Conservation (phyloP, 2,113 vertebrate genomes). For the Psammodynastes pulverulentus region DNA sequence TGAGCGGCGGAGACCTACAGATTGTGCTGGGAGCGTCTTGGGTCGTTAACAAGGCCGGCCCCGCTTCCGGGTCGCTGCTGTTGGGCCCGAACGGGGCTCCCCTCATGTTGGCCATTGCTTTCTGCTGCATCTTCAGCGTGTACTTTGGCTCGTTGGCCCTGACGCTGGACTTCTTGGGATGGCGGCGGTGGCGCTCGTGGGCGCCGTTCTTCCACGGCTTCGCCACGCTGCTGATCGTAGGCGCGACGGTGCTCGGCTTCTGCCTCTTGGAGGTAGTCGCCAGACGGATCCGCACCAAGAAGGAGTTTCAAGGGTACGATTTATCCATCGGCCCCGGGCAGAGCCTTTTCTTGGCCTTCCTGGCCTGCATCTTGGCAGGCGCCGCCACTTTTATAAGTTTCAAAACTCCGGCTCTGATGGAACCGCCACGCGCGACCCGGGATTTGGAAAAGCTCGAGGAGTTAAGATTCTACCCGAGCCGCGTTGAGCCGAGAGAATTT, state of each 20-base stretch:
- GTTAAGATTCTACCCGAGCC: not conserved
- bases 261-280: not conserved
- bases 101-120: not conserved
- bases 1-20: fast-evolving
- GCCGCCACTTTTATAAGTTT: not conserved
- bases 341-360: not conserved
- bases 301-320: not conserved
- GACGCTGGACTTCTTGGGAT: not conserved
- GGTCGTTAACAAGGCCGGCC: not conserved
- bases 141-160: not conserved
- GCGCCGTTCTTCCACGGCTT: not conserved
- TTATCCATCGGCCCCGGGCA: not conserved
- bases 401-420: not conserved
- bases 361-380: not conserved
- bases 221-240: not conserved
- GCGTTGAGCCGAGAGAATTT: not conserved
- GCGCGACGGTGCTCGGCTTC: not conserved
- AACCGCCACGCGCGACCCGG: not conserved
- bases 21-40: not conserved
- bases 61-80: not conserved
- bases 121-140: not conserved
- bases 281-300: fast-evolving
- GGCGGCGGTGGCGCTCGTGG: fast-evolving
- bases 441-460: not conserved
- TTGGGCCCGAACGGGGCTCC: not conserved